Evolutionary conservation across 2,888 invertebrate genomes (phyloP), one percentile per base, ranked within the genome.

Genomic region (Pollenia labialis): DNA sequence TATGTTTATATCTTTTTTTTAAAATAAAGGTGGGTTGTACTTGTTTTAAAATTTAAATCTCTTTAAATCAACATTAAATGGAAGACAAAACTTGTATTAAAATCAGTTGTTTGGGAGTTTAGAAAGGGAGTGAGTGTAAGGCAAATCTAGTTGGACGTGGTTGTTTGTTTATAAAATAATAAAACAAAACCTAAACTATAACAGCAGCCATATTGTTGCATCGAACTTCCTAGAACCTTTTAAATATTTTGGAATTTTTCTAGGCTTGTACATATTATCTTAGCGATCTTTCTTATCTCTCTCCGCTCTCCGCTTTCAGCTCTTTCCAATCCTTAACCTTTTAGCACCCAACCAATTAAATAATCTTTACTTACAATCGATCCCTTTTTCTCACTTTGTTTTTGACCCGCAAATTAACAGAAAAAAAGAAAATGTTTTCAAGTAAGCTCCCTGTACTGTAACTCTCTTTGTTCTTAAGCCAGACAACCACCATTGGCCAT

Each of bases 401-500:
- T 86, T 84, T 81, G 84, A 86, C 86, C 83, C 68, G 90, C 90
- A 76, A 88, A 89, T 85, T 90, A 86, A 68, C 32, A 81, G 74
- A 81, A 84, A 87, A 71, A 77, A 68, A 83, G 52, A 71, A 83
- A 69, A 81, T 72, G 76, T 82, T 81, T 77, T 88, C 60, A 85
- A 75, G 68, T 74, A 68, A 80, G 54, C 48, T 54, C 68, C 23
- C 56, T 76, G 88, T 74, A 87, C 58, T 64, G 10, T n/a, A 6
- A 32, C 6, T 32, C 32, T 32, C 32, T 32, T 0, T 10, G 6
- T 1, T 6, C 89, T 92, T 92, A 93, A 90, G 93, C 93, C 89
- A 93, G 90, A 88, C 93, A 93, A 50, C 93, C 92, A 66, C 92
- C 92, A 83, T 93, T 93, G 66, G 93, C 90, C 88, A 93, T 91